These are phyloP conservation scores for Takifugu bimaculatus DNA, from an alignment of 2,113 vertebrate species.

Conservation along the genomic window DNA sequence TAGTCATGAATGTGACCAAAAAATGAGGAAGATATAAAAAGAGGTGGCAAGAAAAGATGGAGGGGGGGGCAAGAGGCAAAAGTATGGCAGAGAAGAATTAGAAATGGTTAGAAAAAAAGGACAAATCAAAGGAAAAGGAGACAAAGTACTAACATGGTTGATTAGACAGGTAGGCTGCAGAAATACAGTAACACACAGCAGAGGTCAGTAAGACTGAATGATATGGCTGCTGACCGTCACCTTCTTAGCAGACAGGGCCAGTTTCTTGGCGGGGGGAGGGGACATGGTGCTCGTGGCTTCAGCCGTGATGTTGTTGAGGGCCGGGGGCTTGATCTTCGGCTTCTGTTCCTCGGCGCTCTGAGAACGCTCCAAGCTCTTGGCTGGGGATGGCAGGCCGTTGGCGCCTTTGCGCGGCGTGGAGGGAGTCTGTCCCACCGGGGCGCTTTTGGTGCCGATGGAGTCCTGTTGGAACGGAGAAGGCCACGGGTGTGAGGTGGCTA, in stretches of 20 bases:
- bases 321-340: slow-evolving; percentile 68
- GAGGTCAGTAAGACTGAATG: slow-evolving; percentile 33
- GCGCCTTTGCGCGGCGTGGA: slow-evolving; percentile 56
- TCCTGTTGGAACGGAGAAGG: slow-evolving; percentile 42
- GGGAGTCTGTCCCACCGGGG: slow-evolving; percentile 61
- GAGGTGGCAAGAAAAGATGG: slow-evolving; percentile 55
- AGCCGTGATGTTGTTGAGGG: slow-evolving; percentile 45
- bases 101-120: slow-evolving; percentile 80
- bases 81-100: slow-evolving; percentile 78
- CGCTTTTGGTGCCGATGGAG: slow-evolving; percentile 58
- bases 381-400: slow-evolving; percentile 63
- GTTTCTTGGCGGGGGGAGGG: slow-evolving; percentile 84
- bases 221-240: slow-evolving; percentile 66
- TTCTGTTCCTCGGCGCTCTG: slow-evolving; percentile 61
- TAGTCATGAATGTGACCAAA: slow-evolving; percentile 82
- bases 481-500: background rate
- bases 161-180: slow-evolving; percentile 55
- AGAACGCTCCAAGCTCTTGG: slow-evolving; percentile 44
- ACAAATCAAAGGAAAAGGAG: slow-evolving; percentile 67
- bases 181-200: slow-evolving; percentile 24
- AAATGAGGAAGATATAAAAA: slow-evolving; percentile 54
- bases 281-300: slow-evolving; percentile 76
- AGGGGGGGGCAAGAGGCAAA: slow-evolving; percentile 62
- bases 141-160: slow-evolving; percentile 63
- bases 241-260: slow-evolving; percentile 86